These are phyloP conservation scores for Pseudoatta argentina DNA, from an alignment of 1,140 invertebrate genomes.

Conservation along the genomic window DNA sequence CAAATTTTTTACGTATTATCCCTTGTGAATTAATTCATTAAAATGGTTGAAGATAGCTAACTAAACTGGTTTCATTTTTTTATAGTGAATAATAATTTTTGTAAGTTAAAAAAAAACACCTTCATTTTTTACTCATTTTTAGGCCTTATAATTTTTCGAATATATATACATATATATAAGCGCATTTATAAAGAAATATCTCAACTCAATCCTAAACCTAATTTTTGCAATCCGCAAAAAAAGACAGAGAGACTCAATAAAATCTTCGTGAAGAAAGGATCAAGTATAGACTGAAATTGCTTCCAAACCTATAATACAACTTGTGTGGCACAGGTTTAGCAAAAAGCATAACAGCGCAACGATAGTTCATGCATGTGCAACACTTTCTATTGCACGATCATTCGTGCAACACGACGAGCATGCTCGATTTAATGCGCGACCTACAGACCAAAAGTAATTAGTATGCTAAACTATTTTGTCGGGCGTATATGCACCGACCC, in stretches of 20 bases:
- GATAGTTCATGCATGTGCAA: slow-evolving; percentile 28
- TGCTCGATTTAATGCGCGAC: slow-evolving; percentile 27
- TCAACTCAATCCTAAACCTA: not conserved
- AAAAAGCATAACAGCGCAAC: slow-evolving; percentile 21
- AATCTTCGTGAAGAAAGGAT: not conserved
- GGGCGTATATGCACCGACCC: slow-evolving; percentile 40
- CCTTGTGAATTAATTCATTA: too few species aligned
- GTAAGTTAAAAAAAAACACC: too few species aligned
- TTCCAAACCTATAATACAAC: not conserved
- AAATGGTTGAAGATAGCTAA: too few species aligned
- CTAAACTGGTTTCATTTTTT: too few species aligned
- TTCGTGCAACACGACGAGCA: slow-evolving; percentile 13
- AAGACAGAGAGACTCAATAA: not conserved
- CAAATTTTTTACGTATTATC: too few species aligned
- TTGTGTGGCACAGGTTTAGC: not conserved
- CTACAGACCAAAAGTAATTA: slow-evolving; percentile 55
- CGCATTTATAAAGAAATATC: not conserved
- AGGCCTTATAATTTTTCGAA: too few species aligned
- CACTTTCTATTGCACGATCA: slow-evolving; percentile 25
- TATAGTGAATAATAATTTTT: too few species aligned
- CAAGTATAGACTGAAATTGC: not conserved
- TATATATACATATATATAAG: too few species aligned
- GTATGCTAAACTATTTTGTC: slow-evolving; percentile 60
- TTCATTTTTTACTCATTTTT: too few species aligned
- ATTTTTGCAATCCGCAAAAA: not conserved